Conservation (phyloP, 1,140 invertebrate species). For the Drosophila kikkawai region DNA sequence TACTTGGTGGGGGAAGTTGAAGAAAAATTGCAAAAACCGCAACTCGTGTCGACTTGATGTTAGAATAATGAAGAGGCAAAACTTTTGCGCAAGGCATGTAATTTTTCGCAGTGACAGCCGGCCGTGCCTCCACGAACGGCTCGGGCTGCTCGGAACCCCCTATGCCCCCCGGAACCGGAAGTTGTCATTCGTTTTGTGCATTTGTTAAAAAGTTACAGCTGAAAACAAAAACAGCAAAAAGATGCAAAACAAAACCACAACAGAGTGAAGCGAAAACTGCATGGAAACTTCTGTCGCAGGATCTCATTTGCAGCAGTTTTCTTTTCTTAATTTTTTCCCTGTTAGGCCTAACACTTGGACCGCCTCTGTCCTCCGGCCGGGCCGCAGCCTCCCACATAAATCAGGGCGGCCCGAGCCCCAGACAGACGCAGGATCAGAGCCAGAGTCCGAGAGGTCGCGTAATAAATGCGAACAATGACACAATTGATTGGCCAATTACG, state of each 20-base stretch:
- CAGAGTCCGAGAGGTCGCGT: slow-evolving; percentile 67
- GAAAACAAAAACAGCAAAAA: slow-evolving; percentile 60
- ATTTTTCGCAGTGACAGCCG: slow-evolving; percentile 83
- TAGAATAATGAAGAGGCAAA: slow-evolving; percentile 84
- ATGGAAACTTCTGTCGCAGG: slow-evolving; percentile 69
- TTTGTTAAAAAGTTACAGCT: slow-evolving; percentile 78
- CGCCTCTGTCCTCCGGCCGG: not conserved
- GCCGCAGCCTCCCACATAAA: slow-evolving; percentile 54
- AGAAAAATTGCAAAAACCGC: slow-evolving; percentile 83
- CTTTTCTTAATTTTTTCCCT: slow-evolving; percentile 18
- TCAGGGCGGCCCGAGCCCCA: slow-evolving; percentile 47
- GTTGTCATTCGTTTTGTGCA: slow-evolving; percentile 83
- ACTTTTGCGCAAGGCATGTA: slow-evolving; percentile 84
- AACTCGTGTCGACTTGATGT: slow-evolving; percentile 84
- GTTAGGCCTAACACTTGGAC: slow-evolving; percentile 42
- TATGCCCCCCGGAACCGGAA: slow-evolving; percentile 67
- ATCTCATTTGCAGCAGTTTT: slow-evolving; percentile 45
- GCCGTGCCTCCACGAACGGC: slow-evolving; percentile 26
- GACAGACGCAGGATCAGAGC: slow-evolving; percentile 22
- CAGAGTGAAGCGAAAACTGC: slow-evolving; percentile 56
- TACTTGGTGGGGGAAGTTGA: slow-evolving; percentile 40
- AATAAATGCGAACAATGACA: slow-evolving; percentile 85
- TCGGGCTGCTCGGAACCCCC: not conserved
- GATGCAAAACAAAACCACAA: slow-evolving; percentile 38
- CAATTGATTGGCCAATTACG: slow-evolving; percentile 85